Percentiles rank a stretch among this genome's conserved stretches.
Conservation (phyloP, 1,140 invertebrate genomes). For the Drosophila rufa region DNA sequence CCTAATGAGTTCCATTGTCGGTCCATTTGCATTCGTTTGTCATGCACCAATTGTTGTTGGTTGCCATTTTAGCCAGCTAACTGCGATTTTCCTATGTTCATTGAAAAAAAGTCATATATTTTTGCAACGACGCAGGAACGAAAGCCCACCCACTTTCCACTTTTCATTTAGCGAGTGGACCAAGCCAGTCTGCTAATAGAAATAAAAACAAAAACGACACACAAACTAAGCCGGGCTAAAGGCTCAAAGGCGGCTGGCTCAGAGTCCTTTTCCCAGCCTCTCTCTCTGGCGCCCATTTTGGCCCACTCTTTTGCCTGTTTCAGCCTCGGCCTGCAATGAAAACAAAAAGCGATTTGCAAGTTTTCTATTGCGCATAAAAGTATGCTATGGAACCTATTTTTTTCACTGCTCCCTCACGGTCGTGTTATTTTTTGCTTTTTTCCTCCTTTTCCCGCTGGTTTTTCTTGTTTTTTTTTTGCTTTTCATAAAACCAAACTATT, state of each 20-base stretch:
- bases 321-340: slow-evolving; percentile 66
- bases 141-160: slow-evolving; percentile 29
- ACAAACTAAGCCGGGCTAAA: slow-evolving; percentile 81
- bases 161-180: slow-evolving; percentile 76
- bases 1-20: slow-evolving; percentile 17
- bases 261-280: slow-evolving; percentile 5
- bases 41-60: slow-evolving; percentile 19
- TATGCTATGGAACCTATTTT: slow-evolving; percentile 71
- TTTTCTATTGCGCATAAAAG: slow-evolving; percentile 83
- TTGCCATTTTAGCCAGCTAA: slow-evolving; percentile 4
- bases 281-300: background rate
- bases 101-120: slow-evolving; percentile 61
- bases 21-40: background rate
- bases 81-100: slow-evolving; percentile 49
- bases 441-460: slow-evolving; percentile 29
- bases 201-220: slow-evolving; percentile 80
- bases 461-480: slow-evolving; percentile 60
- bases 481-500: slow-evolving; percentile 84
- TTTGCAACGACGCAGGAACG: slow-evolving; percentile 22
- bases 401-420: slow-evolving; percentile 57
- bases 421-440: slow-evolving; percentile 38
- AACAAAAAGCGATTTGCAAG: slow-evolving; percentile 83
- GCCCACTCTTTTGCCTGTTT: background rate
- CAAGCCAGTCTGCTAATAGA: slow-evolving; percentile 77
- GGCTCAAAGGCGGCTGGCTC: slow-evolving; percentile 72